Percentiles rank a stretch among this genome's conserved stretches.
phyloP scores from a whole-genome alignment of 2,888 invertebrate species.

The Drosophila quinaria region DNA sequence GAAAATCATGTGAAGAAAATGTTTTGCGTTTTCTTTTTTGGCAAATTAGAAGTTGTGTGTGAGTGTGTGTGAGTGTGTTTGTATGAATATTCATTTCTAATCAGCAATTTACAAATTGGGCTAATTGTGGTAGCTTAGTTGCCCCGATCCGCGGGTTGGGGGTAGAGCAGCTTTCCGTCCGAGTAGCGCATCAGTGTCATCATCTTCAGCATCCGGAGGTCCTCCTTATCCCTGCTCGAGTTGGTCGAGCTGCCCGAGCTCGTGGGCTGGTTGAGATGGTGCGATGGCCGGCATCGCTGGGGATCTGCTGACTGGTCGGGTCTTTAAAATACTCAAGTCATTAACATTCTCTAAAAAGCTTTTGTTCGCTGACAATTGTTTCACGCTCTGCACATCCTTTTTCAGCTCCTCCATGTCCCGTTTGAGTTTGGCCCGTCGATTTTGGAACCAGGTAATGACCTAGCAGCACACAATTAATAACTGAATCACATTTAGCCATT shows the following conservation, averaged over 20 bases:
- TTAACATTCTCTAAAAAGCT: slow-evolving; percentile 96
- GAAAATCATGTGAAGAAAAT: slow-evolving; percentile 46
- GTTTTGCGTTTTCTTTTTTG: slow-evolving; percentile 41
- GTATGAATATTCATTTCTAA: slow-evolving; percentile 11
- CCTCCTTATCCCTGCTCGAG: slow-evolving; percentile 82
- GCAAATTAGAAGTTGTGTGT: slow-evolving; percentile 54
- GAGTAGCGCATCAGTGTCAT: slow-evolving; percentile 84
- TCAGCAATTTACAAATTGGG: slow-evolving; percentile 58
- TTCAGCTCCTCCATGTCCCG: slow-evolving; percentile 98
- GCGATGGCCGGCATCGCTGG: slow-evolving; percentile 55
- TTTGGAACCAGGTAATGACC: slow-evolving; percentile 99
- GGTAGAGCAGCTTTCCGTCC: slow-evolving; percentile 71
- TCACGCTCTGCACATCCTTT: slow-evolving; percentile 97
- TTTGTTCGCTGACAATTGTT: slow-evolving; percentile 94
- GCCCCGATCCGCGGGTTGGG: slow-evolving; percentile 28
- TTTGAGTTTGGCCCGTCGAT: slow-evolving; percentile 96
- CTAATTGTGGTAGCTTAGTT: slow-evolving; percentile 39
- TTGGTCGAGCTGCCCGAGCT: slow-evolving; percentile 23
- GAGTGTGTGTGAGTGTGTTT: slow-evolving; percentile 19
- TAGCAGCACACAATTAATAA: slow-evolving; percentile 35
- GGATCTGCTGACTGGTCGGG: slow-evolving; percentile 89
- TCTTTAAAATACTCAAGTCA: slow-evolving; percentile 95
- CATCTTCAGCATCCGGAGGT: slow-evolving; percentile 84
- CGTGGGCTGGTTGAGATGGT: slow-evolving; percentile 22
- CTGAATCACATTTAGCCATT: background rate